Conservation (phyloP, 2,113 vertebrate species). For the Pyxicephalus adspersus region DNA sequence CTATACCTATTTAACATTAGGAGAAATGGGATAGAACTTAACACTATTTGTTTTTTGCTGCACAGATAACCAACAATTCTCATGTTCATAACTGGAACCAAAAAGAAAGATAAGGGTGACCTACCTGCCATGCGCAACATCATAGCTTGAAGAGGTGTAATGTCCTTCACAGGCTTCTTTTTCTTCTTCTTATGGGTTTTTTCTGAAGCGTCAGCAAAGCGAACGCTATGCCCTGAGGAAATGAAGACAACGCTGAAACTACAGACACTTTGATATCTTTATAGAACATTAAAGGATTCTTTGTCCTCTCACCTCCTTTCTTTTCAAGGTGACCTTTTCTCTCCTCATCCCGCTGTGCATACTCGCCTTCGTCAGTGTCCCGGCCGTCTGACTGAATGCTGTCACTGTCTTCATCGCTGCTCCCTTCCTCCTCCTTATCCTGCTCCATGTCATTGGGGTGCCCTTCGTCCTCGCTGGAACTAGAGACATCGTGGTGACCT, state of each 20-base stretch:
- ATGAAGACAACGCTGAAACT: too few relatives aligned
- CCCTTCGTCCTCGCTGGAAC: constrained; percentile 80
- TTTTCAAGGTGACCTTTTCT: constrained; percentile 74
- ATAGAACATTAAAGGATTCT: not conserved
- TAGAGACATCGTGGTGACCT: constrained; percentile 75
- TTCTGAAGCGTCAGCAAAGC: constrained; percentile 88
- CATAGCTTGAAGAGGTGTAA: constrained; percentile 97
- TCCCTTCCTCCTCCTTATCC: constrained; percentile 82
- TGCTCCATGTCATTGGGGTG: constrained; percentile 82
- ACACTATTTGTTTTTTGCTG: too few relatives aligned
- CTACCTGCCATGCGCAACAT: constrained; percentile 96
- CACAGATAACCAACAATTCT: too few relatives aligned
- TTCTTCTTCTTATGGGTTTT: constrained; percentile 82
- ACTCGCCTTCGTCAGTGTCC: constrained; percentile 88
- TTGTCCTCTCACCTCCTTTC: constrained; percentile 65
- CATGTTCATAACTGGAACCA: not conserved
- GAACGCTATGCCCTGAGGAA: constrained; percentile 81
- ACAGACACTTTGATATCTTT: too few relatives aligned
- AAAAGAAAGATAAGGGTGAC: not conserved
- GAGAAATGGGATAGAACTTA: too few relatives aligned
- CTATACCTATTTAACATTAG: too few relatives aligned
- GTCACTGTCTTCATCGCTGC: constrained; percentile 87
- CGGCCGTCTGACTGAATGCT: constrained; percentile 77
- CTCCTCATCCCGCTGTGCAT: constrained; percentile 81
- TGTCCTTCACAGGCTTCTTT: constrained; percentile 92